Conservation (phyloP, 1,140 invertebrate genomes). For the Drosophila albomicans region DNA sequence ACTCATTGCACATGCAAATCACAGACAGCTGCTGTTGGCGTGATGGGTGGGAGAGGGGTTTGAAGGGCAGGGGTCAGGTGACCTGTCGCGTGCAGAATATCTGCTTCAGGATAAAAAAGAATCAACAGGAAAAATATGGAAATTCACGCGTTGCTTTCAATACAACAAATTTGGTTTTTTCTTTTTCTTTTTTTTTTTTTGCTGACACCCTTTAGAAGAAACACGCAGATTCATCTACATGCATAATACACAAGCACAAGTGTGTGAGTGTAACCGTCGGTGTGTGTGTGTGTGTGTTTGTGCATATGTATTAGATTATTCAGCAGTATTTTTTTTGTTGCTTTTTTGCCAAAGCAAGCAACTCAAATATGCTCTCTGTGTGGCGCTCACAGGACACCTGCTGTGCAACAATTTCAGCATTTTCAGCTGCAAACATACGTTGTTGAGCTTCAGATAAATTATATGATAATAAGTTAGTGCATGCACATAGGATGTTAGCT, state of each 20-base stretch:
- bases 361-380: constrained; percentile 59
- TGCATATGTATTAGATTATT: constrained; percentile 56
- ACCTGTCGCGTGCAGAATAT: constrained; percentile 21
- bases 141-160: constrained; percentile 66
- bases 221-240: constrained; percentile 26
- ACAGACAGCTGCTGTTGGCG: constrained; percentile 8
- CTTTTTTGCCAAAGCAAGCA: constrained; percentile 19
- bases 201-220: constrained; percentile 42
- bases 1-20: constrained; percentile 36
- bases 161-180: constrained; percentile 59
- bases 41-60: no score
- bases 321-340: constrained; percentile 49
- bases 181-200: not conserved
- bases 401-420: constrained; percentile 45
- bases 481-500: constrained; percentile 14
- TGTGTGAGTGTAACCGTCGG: not conserved
- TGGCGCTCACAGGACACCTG: constrained; percentile 35
- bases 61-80: constrained; percentile 9
- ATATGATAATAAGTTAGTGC: constrained; percentile 71
- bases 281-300: constrained; percentile 13
- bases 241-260: constrained; percentile 19
- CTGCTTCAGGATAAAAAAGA: constrained; percentile 1
- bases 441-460: constrained; percentile 46
- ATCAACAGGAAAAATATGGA: constrained; percentile 51
- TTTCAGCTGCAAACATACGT: constrained; percentile 45